phyloP scores from a whole-genome alignment of 2,888 invertebrate species.

The Pollenia labialis region DNA sequence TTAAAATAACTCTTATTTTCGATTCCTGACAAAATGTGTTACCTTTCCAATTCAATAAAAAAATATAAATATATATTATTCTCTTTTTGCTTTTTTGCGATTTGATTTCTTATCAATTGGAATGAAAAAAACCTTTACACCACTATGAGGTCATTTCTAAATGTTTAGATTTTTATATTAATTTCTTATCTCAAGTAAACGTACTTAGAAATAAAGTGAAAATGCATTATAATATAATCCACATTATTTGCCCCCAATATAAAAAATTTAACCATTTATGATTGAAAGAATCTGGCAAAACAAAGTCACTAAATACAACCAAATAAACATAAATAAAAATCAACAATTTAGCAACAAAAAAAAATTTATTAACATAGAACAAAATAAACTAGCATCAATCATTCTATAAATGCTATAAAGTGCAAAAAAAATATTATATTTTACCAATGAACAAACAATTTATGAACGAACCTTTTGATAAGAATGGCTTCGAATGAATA shows the following conservation, averaged over 20 bases:
- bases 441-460: not conserved
- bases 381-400: constrained; percentile 5
- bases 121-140: not conserved
- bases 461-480: constrained; percentile 22
- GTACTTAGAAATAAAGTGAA: not conserved
- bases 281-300: not conserved
- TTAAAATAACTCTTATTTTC: no score
- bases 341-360: not conserved
- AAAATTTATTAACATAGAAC: constrained; percentile 10
- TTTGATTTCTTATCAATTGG: constrained; percentile 25
- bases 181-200: constrained; percentile 48
- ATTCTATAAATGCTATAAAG: not conserved
- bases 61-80: no score
- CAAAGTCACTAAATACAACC: not conserved
- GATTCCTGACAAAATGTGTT: no score
- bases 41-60: no score
- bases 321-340: not conserved
- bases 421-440: constrained; percentile 19
- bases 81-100: not conserved
- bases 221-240: not conserved
- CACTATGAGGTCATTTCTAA: constrained; percentile 50
- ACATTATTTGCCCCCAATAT: constrained; percentile 7
- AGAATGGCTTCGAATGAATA: constrained; percentile 4
- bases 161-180: constrained; percentile 9
- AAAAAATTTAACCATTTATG: constrained; percentile 34